These are phyloP conservation scores for Euzetes globulus DNA, from an alignment of 2,888 invertebrate genomes.

Conservation along the genomic window DNA sequence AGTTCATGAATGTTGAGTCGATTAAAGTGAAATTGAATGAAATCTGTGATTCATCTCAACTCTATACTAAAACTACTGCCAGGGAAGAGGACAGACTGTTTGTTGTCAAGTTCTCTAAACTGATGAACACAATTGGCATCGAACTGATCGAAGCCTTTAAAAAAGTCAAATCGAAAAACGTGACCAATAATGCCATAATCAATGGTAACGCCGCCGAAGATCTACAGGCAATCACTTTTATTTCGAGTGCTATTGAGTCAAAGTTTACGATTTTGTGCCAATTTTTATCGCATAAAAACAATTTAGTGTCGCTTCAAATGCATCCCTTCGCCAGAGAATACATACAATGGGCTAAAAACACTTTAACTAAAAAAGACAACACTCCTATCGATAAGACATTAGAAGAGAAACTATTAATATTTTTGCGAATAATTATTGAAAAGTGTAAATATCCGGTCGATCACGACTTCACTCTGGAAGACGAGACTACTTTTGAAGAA, in stretches of 20 bases:
- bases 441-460: slow-evolving; percentile 45
- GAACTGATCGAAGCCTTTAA: slow-evolving; percentile 32
- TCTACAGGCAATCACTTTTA: slow-evolving; percentile 18
- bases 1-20: slow-evolving; percentile 47
- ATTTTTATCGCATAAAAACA: slow-evolving; percentile 52
- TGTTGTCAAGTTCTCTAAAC: slow-evolving; percentile 50
- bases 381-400: neutral
- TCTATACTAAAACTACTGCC: neutral
- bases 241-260: slow-evolving; percentile 46
- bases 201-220: slow-evolving; percentile 8
- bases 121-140: slow-evolving; percentile 52
- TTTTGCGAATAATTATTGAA: slow-evolving; percentile 50
- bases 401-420: slow-evolving; percentile 44
- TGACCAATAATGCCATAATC: neutral
- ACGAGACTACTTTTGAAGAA: slow-evolving; percentile 53
- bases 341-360: slow-evolving; percentile 44
- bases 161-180: slow-evolving; percentile 4
- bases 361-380: slow-evolving; percentile 16
- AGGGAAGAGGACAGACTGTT: slow-evolving; percentile 46
- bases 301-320: slow-evolving; percentile 52
- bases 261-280: slow-evolving; percentile 50
- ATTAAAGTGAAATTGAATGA: slow-evolving; percentile 33
- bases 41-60: slow-evolving; percentile 26
- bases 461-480: slow-evolving; percentile 48
- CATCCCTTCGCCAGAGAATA: slow-evolving; percentile 52